Conservation (phyloP, 53 echinoderm and acorn worm genomes). For the Zoroaster sp. region DNA sequence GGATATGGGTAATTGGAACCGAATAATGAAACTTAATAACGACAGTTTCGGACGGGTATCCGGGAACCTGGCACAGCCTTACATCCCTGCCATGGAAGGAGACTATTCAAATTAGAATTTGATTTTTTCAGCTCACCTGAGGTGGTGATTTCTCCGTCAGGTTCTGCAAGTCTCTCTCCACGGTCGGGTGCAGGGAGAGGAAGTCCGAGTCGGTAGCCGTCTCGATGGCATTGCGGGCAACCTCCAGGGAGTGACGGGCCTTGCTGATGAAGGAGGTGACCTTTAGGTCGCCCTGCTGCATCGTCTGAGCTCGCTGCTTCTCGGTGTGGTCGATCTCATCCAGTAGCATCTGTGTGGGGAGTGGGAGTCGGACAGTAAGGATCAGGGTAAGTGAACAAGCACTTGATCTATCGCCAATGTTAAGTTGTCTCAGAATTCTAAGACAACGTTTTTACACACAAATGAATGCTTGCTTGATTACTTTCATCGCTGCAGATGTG, state of each 20-base stretch:
- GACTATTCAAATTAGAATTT: no score
- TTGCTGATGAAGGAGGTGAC: conserved; percentile 38
- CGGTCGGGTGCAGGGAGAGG: conserved; percentile 42
- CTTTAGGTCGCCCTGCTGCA: conserved; percentile 36
- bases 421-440: no score
- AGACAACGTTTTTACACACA: no score
- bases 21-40: no score
- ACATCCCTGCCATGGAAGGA: no score
- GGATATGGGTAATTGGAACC: no score
- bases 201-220: conserved; percentile 45
- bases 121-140: conserved; percentile 6
- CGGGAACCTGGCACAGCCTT: no score
- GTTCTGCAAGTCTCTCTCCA: conserved; percentile 44
- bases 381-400: neutral
- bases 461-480: no score
- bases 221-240: conserved; percentile 53
- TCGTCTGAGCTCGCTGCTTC: conserved; percentile 50
- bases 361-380: neutral
- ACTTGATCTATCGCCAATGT: neutral
- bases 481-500: no score
- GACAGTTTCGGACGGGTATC: no score
- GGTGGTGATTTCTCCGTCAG: conserved; percentile 37
- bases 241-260: conserved; percentile 44
- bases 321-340: conserved; percentile 53
- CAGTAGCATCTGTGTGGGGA: neutral